These are phyloP conservation scores for Terrapene triunguis DNA, from an alignment of 2,113 vertebrate species.

Conservation along the genomic window DNA sequence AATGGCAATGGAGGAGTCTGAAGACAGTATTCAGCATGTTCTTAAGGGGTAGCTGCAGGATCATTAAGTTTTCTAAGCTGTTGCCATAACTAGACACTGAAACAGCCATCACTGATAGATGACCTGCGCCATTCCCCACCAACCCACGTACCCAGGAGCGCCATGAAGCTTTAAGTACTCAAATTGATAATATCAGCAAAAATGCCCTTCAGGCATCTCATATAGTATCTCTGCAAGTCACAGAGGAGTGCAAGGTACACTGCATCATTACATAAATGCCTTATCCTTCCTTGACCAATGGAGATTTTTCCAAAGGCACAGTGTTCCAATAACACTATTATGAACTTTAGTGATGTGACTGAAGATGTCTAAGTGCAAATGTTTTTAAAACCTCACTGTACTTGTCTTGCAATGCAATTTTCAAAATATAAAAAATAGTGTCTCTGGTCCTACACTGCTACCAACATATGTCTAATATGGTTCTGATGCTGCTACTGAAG, in stretches of 20 bases:
- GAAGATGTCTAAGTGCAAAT: not conserved
- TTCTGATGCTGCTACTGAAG: not conserved
- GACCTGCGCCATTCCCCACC: not conserved
- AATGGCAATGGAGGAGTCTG: not conserved
- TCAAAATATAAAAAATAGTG: not conserved
- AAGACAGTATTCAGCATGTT: not conserved
- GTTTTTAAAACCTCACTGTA: not conserved
- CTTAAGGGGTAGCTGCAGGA: not conserved
- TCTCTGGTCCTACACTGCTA: not conserved
- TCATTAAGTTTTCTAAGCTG: fast-evolving
- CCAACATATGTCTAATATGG: not conserved
- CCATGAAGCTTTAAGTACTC: not conserved
- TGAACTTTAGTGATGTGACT: not conserved
- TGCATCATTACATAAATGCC: not conserved
- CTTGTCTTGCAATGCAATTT: not conserved
- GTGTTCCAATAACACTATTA: not conserved
- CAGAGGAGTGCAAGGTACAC: not conserved
- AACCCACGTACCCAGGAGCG: not conserved
- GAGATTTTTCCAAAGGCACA: not conserved
- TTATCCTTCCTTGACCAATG: not conserved
- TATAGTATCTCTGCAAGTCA: not conserved
- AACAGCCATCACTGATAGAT: not conserved
- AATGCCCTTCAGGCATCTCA: not conserved
- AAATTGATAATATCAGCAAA: not conserved
- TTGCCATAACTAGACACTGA: not conserved